These are phyloP conservation scores for Semibalanus balanoides DNA, from an alignment of 1,140 invertebrate genomes.

Conservation along the genomic window DNA sequence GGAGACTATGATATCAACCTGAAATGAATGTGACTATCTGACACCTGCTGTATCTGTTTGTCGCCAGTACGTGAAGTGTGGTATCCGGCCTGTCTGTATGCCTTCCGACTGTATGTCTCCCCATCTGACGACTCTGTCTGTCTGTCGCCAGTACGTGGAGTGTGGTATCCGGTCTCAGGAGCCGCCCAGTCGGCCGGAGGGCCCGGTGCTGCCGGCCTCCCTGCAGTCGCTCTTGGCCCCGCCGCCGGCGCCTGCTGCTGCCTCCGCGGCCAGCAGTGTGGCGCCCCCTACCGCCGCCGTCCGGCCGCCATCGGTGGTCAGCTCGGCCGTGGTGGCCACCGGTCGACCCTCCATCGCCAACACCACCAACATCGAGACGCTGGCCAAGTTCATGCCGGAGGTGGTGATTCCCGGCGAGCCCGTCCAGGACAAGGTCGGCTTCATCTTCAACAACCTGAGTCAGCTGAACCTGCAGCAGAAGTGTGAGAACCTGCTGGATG, in stretches of 20 bases:
- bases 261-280: too few relatives aligned
- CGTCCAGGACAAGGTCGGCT: slow-evolving; percentile 89
- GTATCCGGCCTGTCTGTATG: too few relatives aligned
- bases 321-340: slow-evolving; percentile 22
- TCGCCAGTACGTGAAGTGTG: too few relatives aligned
- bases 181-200: slow-evolving; percentile 62
- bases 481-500: slow-evolving; percentile 86
- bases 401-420: slow-evolving; percentile 65
- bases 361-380: slow-evolving; percentile 94
- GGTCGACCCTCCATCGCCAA: slow-evolving; percentile 80
- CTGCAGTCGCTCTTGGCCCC: slow-evolving; percentile 24
- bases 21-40: too few relatives aligned
- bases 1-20: too few relatives aligned
- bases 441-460: slow-evolving; percentile 98
- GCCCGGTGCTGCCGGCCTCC: slow-evolving; percentile 48
- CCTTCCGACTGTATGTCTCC: too few relatives aligned
- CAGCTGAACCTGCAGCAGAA: slow-evolving; percentile 87
- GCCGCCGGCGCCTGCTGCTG: background rate
- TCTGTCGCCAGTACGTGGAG: slow-evolving; percentile 53
- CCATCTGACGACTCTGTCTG: too few relatives aligned
- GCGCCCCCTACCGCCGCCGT: background rate
- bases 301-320: slow-evolving; percentile 4
- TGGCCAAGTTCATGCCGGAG: slow-evolving; percentile 86
- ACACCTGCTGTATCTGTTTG: too few relatives aligned
- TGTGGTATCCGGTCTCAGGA: slow-evolving; percentile 73